Evolutionary conservation across 2,113 vertebrate species (phyloP).

Genomic region (Tachuris rubrigastra): DNA sequence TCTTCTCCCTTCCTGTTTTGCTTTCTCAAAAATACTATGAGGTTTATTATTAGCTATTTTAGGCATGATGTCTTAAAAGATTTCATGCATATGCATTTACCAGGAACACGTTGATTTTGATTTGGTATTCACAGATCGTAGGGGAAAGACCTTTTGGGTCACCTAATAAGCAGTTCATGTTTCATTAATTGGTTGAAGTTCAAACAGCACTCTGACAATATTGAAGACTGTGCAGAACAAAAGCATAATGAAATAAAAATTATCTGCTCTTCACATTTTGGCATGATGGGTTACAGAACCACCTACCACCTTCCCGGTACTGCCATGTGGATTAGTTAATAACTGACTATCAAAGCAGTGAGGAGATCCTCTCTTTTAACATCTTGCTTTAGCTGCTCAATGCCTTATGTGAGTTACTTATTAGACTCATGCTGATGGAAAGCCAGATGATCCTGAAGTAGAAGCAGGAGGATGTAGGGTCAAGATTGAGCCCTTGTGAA

Average conservation of each 20-base stretch:
- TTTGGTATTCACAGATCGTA: conserved; percentile 48
- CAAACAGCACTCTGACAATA: conserved; percentile 43
- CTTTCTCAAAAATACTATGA: background rate
- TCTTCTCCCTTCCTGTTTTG: conserved; percentile 7
- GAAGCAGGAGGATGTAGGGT: background rate
- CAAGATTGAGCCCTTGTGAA: conserved; percentile 6
- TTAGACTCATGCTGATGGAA: background rate
- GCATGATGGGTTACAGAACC: conserved; percentile 32
- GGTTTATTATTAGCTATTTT: conserved; percentile 50
- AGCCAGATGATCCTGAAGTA: background rate
- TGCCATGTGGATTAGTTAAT: background rate
- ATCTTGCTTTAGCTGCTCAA: background rate
- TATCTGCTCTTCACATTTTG: conserved; percentile 41
- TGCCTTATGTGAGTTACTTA: background rate
- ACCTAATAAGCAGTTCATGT: conserved; percentile 62
- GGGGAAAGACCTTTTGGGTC: conserved; percentile 49
- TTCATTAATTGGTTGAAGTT: conserved; percentile 65
- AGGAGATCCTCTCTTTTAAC: background rate
- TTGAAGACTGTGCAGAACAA: conserved; percentile 52
- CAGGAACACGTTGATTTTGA: conserved; percentile 28
- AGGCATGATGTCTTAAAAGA: conserved; percentile 25
- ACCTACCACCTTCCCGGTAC: background rate
- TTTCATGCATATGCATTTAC: conserved; percentile 47
- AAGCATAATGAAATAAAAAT: conserved; percentile 61
- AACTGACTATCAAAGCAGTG: conserved; percentile 18